Percentiles rank a stretch among this genome's conserved stretches.
Conservation (phyloP, 1,140 invertebrate species). For the Leptinotarsa defecta region DNA sequence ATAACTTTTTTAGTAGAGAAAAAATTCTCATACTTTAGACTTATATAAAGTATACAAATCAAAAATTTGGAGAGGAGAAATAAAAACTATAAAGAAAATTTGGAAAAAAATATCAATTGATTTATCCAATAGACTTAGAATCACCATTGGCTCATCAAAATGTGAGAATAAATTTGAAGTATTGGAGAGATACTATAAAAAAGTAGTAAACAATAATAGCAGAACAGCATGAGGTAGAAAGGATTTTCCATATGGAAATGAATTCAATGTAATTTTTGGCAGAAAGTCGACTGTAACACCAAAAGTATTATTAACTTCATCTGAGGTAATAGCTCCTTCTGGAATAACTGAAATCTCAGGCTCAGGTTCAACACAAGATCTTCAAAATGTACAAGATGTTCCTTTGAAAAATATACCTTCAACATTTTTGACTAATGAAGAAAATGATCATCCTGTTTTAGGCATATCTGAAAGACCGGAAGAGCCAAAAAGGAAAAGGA, state of each 20-base stretch:
- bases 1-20: constrained; percentile 1
- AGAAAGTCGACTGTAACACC: not conserved
- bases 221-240: constrained; percentile 1
- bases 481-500: not conserved
- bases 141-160: not conserved
- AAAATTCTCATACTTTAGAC: not conserved
- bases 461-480: not conserved
- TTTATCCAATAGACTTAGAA: not conserved
- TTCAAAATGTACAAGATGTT: no score
- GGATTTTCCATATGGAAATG: constrained; percentile 9
- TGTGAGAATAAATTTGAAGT: constrained; percentile 20
- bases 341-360: not conserved
- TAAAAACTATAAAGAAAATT: constrained; percentile 23
- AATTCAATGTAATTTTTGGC: not conserved
- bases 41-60: constrained; percentile 16
- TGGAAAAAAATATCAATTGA: constrained; percentile 1
- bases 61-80: not conserved
- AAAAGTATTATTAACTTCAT: not conserved
- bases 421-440: not conserved
- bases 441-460: not conserved
- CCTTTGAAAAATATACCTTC: not conserved
- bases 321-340: not conserved
- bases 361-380: not conserved
- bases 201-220: not conserved
- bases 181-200: constrained; percentile 6